Conservation (phyloP, 2,888 invertebrate species). For the Adelphocoris suturalis region DNA sequence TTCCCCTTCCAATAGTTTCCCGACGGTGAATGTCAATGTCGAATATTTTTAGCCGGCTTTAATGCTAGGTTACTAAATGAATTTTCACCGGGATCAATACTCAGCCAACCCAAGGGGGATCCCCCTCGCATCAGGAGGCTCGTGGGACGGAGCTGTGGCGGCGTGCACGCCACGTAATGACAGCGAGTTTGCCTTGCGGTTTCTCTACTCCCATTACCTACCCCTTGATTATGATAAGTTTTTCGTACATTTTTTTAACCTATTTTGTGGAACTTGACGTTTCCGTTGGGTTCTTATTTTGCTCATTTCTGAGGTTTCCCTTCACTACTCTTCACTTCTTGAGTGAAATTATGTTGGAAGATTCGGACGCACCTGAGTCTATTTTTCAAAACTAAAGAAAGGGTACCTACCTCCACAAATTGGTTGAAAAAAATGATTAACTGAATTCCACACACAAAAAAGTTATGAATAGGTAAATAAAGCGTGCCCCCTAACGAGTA, state of each 20-base stretch:
- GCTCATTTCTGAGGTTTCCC: neutral
- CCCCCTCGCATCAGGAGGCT: neutral
- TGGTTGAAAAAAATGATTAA: too few species aligned
- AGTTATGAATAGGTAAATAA: too few species aligned
- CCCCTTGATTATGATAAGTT: neutral
- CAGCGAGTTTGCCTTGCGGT: constrained; percentile 29
- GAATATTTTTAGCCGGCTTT: constrained; percentile 15
- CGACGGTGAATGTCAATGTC: neutral
- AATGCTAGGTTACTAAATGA: constrained; percentile 30
- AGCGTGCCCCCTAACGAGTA: too few species aligned
- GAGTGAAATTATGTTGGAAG: too few species aligned
- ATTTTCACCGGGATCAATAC: constrained; percentile 34
- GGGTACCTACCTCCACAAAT: too few species aligned
- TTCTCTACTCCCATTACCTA: neutral
- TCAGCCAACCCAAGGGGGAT: neutral
- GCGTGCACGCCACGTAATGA: constrained; percentile 1
- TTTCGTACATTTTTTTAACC: neutral
- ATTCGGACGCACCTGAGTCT: too few species aligned
- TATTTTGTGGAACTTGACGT: neutral
- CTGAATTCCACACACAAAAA: too few species aligned
- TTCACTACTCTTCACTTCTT: neutral
- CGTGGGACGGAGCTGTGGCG: neutral
- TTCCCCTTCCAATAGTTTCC: neutral
- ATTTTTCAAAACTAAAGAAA: too few species aligned
- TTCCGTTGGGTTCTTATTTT: neutral